A percentile compares a stretch with the other conserved stretches of the same genome.
Evolutionary conservation across 2,888 invertebrate genomes (phyloP).

Genomic region (Epinotia bilunana): DNA sequence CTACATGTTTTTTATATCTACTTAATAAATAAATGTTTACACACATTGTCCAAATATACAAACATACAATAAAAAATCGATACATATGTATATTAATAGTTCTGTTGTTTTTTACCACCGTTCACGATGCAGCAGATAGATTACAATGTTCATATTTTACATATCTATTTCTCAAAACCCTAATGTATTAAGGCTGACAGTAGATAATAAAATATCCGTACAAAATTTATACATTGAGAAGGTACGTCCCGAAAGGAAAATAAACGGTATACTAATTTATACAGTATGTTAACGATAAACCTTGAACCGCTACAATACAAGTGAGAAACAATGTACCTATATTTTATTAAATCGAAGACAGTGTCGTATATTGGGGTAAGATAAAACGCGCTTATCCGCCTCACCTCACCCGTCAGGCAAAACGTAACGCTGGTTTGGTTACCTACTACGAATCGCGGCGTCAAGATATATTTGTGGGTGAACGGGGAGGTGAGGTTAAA

Average conservation of each 20-base stretch:
- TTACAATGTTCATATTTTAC: not conserved
- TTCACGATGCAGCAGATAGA: not conserved
- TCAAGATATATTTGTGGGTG: too few species aligned
- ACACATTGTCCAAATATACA: not conserved
- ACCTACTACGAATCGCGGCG: too few species aligned
- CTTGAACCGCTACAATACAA: too few species aligned
- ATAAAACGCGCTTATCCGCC: too few species aligned
- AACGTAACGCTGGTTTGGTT: too few species aligned
- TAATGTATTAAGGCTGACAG: not conserved
- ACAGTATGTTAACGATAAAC: too few species aligned
- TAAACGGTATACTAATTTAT: not conserved
- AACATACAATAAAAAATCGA: not conserved
- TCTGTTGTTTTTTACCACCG: not conserved
- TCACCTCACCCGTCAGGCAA: too few species aligned
- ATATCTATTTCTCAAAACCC: not conserved
- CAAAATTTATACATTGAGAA: not conserved
- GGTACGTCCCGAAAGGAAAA: not conserved
- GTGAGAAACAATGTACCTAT: too few species aligned
- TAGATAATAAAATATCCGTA: not conserved
- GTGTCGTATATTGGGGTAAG: too few species aligned
- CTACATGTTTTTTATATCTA: too few species aligned
- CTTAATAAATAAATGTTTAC: not conserved
- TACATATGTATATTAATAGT: not conserved
- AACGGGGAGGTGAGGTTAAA: too few species aligned
- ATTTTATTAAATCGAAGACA: too few species aligned